Evolutionary conservation across 1,140 invertebrate species (phyloP).

Genomic region (Diorhabda carinulata): DNA sequence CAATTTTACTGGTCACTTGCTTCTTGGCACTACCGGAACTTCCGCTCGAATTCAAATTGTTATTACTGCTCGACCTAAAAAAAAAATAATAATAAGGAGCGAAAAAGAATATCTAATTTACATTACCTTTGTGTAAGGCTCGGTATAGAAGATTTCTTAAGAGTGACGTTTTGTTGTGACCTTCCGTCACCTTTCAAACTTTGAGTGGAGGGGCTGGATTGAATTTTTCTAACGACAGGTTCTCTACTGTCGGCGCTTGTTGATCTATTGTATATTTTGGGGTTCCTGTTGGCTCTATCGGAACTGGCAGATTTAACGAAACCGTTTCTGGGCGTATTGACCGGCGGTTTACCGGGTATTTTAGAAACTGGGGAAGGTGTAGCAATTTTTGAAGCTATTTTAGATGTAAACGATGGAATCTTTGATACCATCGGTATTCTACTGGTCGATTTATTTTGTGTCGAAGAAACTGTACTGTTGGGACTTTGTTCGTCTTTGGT

Average conservation of each 20-base stretch:
- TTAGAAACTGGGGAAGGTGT: constrained; percentile 13
- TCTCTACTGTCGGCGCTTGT: constrained; percentile 45
- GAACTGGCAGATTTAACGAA: constrained; percentile 39
- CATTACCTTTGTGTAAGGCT: constrained; percentile 26
- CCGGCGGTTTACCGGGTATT: constrained; percentile 20
- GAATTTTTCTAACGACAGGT: constrained; percentile 42
- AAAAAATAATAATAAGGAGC: not conserved
- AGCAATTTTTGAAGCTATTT: constrained; percentile 24
- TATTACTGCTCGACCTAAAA: constrained; percentile 28
- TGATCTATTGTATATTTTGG: constrained; percentile 38
- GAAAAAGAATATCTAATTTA: not conserved
- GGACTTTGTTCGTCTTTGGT: constrained; percentile 67
- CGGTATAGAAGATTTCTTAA: constrained; percentile 31
- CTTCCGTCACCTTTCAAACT: constrained; percentile 53
- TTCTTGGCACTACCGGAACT: constrained; percentile 40
- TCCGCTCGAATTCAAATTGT: constrained; percentile 27
- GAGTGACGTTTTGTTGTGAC: constrained; percentile 46
- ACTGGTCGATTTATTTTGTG: constrained; percentile 25
- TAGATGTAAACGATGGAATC: constrained; percentile 35
- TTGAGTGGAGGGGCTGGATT: constrained; percentile 53
- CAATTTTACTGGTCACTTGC: constrained; percentile 81
- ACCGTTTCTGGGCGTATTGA: constrained; percentile 15
- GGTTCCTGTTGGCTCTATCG: constrained; percentile 34
- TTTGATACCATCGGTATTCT: constrained; percentile 45
- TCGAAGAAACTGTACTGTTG: constrained; percentile 2